Conservation (phyloP, 92 coral and sea anemone genomes). For the Plumapathes pennacea region DNA sequence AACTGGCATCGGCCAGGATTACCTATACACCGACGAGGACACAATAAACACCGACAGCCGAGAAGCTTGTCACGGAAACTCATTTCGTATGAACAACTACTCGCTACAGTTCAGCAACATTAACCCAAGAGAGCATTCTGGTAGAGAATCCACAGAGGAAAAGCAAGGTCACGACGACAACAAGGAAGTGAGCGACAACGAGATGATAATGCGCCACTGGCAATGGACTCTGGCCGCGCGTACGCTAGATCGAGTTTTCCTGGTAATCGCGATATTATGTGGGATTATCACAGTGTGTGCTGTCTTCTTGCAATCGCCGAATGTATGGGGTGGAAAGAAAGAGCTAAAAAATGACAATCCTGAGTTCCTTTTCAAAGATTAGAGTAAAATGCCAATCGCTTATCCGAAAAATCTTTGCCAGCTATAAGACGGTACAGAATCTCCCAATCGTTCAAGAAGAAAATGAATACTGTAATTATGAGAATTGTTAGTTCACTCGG, state of each 20-base stretch:
- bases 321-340: constrained; percentile 16
- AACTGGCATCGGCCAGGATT: constrained; percentile 9
- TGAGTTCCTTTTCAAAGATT: constrained; percentile 5
- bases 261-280: constrained; percentile 58
- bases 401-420: no score
- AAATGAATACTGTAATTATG: no score
- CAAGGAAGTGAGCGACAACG: constrained; percentile 54
- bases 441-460: no score
- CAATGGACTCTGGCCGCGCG: constrained; percentile 84
- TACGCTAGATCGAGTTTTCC: constrained; percentile 73
- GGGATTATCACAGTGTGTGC: constrained; percentile 80
- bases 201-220: constrained; percentile 62
- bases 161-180: constrained; percentile 32
- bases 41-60: constrained; percentile 32
- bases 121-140: constrained; percentile 5
- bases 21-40: no score
- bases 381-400: no score
- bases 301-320: constrained; percentile 76
- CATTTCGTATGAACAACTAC: constrained; percentile 10
- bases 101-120: constrained; percentile 15
- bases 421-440: no score
- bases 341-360: constrained; percentile 14
- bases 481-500: no score
- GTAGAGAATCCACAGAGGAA: constrained; percentile 16
- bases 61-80: constrained; percentile 1